Base-by-base conservation (phyloP, 2,888 invertebrate species). In the Mystacides longicornis region DNA sequence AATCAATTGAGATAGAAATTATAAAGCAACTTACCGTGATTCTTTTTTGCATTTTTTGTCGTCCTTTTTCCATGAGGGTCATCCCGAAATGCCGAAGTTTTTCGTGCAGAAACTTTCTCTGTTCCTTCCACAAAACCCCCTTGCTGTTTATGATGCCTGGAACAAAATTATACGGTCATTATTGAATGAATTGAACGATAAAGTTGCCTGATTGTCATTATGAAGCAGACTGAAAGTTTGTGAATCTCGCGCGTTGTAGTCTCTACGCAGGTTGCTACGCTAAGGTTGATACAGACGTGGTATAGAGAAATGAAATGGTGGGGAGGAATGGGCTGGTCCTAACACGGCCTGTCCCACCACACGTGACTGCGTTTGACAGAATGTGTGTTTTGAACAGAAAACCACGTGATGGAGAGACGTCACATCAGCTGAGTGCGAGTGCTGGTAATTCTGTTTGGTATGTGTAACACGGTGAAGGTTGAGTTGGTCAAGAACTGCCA, bases 131-230 rank as follows among this genome's bases (percentile, higher is more conserved):
- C 65, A 93, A 75, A 63, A 85, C 83, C 59, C 93, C 93, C 63
- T 89, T 89, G 64, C 89, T 87, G 71, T 94, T 93, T 67, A 93
- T 84, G 64, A 94, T 86, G 64, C 94, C 94, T 93, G 78, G 50
- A 72, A 67, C 27, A 55, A 33, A 37, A 37, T 37, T n/a, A 37
- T n/a, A n/a, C n/a, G n/a, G n/a, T n/a, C n/a, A n/a, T n/a, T n/a
- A n/a, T n/a, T n/a, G n/a, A n/a, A n/a, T n/a, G n/a, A n/a, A n/a
- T n/a, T n/a, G n/a, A n/a, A n/a, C n/a, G n/a, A n/a, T n/a, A n/a
- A n/a, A n/a, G n/a, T n/a, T n/a, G n/a, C n/a, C n/a, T n/a, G n/a
- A n/a, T n/a, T n/a, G n/a, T n/a, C n/a, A n/a, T n/a, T n/a, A n/a
- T n/a, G n/a, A n/a, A n/a, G n/a, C n/a, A n/a, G n/a, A n/a, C n/a